Percentiles rank a stretch among this genome's conserved stretches.
phyloP scores from a whole-genome alignment of 23 tunicate genomes.

The Diplosoma virens region DNA sequence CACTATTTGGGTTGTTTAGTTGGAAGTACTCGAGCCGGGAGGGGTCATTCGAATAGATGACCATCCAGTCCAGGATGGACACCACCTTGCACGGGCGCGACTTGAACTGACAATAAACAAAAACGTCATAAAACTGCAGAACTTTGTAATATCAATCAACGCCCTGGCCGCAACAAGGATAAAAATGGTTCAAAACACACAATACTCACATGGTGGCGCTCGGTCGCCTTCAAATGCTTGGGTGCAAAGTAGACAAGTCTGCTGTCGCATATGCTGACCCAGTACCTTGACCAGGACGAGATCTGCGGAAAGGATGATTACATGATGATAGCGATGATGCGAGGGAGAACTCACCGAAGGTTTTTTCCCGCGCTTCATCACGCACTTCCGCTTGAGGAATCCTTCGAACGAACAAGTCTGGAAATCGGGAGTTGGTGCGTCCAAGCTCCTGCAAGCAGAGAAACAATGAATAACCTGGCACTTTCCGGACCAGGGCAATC shows the following conservation, averaged over 20 bases:
- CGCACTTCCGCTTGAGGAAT: slow-evolving; percentile 65
- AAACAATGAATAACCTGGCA: too few relatives aligned
- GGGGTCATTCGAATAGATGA: slow-evolving; percentile 57
- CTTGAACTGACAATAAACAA: slow-evolving; percentile 51
- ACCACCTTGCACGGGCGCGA: slow-evolving; percentile 72
- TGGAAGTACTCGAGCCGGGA: slow-evolving; percentile 50
- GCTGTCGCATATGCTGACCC: slow-evolving; percentile 58
- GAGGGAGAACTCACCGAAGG: slow-evolving; percentile 77
- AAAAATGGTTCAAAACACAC: too few relatives aligned
- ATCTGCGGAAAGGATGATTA: slow-evolving; percentile 29
- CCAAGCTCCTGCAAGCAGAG: slow-evolving; percentile 11
- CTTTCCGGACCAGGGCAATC: too few relatives aligned
- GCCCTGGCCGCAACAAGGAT: neutral
- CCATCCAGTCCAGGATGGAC: slow-evolving; percentile 71
- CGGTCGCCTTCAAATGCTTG: slow-evolving; percentile 40
- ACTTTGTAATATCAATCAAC: neutral
- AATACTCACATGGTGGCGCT: slow-evolving; percentile 56
- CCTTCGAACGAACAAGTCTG: slow-evolving; percentile 75
- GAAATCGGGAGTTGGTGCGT: slow-evolving; percentile 20
- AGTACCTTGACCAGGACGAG: slow-evolving; percentile 68
- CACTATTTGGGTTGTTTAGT: slow-evolving; percentile 79
- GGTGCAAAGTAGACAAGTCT: slow-evolving; percentile 57
- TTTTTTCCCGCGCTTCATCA: slow-evolving; percentile 65
- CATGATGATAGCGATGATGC: too few relatives aligned
- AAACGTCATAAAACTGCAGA: neutral